phyloP scores from a whole-genome alignment of 2,113 vertebrate genomes.

The Nasalis larvatus region DNA sequence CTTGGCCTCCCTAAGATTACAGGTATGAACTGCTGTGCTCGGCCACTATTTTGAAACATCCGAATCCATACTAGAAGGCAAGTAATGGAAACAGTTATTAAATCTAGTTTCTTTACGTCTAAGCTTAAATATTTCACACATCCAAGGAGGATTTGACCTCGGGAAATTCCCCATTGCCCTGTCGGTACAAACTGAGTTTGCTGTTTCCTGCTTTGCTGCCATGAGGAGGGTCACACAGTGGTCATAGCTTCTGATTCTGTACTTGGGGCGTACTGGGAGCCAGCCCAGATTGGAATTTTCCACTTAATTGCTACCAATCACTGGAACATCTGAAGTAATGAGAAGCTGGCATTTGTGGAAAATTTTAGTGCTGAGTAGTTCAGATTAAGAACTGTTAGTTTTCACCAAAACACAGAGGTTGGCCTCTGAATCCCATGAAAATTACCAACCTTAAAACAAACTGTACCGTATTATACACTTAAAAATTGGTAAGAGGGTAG shows the following conservation, averaged over 20 bases:
- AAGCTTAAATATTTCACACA: neutral
- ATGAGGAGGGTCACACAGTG: conserved; percentile 67
- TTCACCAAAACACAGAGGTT: neutral
- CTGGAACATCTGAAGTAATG: conserved; percentile 62
- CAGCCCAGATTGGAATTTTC: conserved; percentile 79
- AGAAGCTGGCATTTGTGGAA: conserved; percentile 51
- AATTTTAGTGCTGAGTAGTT: conserved; percentile 56
- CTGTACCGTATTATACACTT: neutral
- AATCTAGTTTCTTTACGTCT: neutral
- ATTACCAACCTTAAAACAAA: neutral
- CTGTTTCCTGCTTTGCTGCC: conserved; percentile 42
- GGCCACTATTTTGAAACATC: neutral
- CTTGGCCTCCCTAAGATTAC: too few relatives aligned
- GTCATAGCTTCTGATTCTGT: conserved; percentile 77
- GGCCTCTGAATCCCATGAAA: neutral
- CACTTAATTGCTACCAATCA: conserved; percentile 69
- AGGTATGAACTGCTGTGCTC: too few relatives aligned
- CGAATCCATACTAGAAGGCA: neutral
- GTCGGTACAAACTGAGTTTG: conserved; percentile 59
- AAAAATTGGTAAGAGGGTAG: neutral
- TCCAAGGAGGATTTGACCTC: neutral
- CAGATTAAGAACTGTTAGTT: conserved; percentile 1
- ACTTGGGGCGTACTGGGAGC: conserved; percentile 58
- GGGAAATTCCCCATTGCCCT: conserved; percentile 13
- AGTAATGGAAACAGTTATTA: neutral